phyloP scores from a whole-genome alignment of 2,888 invertebrate genomes.

The Ornithoptera alexandrae region DNA sequence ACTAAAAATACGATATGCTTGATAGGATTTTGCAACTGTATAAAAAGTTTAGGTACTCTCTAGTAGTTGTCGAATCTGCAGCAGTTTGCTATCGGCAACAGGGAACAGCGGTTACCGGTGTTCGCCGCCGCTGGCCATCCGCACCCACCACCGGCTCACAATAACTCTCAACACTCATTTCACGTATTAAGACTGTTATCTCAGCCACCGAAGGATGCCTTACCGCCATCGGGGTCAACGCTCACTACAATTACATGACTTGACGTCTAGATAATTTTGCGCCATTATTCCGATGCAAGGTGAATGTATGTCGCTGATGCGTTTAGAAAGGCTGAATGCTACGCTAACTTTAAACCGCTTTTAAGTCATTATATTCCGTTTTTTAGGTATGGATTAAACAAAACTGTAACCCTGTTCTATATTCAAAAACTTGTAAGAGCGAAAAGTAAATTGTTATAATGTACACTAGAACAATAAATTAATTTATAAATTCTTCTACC shows the following conservation, averaged over 20 bases:
- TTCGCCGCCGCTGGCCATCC: conserved; percentile 13
- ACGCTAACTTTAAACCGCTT: conserved; percentile 30
- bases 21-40: too few relatives aligned
- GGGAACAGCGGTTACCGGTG: conserved; percentile 9
- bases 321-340: conserved; percentile 41
- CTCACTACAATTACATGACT: conserved; percentile 57
- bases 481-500: too few relatives aligned
- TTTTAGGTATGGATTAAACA: not conserved
- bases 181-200: conserved; percentile 23
- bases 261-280: conserved; percentile 58
- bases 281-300: conserved; percentile 52
- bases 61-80: conserved; percentile 6
- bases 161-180: conserved; percentile 24
- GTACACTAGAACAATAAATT: too few relatives aligned
- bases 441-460: not conserved
- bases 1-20: too few relatives aligned
- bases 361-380: not conserved
- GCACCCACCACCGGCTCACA: not conserved
- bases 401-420: not conserved
- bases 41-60: not conserved
- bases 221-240: conserved; percentile 17
- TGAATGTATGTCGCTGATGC: conserved; percentile 46
- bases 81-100: not conserved
- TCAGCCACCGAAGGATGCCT: conserved; percentile 16
- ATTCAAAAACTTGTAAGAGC: not conserved